Percentiles rank a stretch among this genome's conserved stretches.
These are phyloP conservation scores for Zoanthus solanderi DNA, from an alignment of 92 coral and sea anemone species.

Conservation along the genomic window DNA sequence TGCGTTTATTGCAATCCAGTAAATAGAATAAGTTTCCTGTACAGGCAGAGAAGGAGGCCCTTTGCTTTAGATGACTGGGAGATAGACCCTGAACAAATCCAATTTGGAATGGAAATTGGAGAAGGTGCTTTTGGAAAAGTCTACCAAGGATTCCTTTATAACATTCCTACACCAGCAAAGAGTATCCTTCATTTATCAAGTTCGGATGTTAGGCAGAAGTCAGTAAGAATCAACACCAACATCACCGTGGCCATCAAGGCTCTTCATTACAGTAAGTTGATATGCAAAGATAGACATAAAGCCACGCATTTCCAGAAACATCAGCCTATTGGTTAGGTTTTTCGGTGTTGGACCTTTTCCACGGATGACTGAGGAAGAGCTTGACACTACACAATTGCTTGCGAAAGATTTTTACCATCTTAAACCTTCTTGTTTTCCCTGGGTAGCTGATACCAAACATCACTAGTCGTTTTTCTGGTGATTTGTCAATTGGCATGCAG, in stretches of 20 bases:
- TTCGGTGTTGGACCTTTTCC: not conserved
- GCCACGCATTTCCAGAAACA: not conserved
- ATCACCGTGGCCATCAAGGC: conserved; percentile 39
- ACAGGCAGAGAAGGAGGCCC: conserved; percentile 13
- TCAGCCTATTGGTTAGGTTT: too few species aligned
- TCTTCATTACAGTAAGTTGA: conserved; percentile 30
- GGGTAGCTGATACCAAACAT: too few species aligned
- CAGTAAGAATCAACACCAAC: conserved; percentile 14
- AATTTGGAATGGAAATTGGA: conserved; percentile 43
- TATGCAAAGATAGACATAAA: not conserved
- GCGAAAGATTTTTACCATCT: too few species aligned
- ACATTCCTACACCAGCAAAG: conserved; percentile 18
- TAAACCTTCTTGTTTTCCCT: too few species aligned
- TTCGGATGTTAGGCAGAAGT: conserved; percentile 36
- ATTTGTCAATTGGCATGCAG: too few species aligned
- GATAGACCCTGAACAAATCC: conserved; percentile 14
- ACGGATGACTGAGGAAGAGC: too few species aligned
- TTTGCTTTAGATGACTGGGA: conserved; percentile 39
- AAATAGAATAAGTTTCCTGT: not conserved
- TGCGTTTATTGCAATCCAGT: not conserved
- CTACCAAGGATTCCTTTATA: conserved; percentile 8
- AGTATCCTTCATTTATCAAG: conserved; percentile 34
- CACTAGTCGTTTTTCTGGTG: too few species aligned
- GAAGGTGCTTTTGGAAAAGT: conserved; percentile 49
- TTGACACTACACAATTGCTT: too few species aligned